Evolutionary conservation across 2,888 invertebrate genomes (phyloP).

Genomic region (Polyommatus iphigenia): DNA sequence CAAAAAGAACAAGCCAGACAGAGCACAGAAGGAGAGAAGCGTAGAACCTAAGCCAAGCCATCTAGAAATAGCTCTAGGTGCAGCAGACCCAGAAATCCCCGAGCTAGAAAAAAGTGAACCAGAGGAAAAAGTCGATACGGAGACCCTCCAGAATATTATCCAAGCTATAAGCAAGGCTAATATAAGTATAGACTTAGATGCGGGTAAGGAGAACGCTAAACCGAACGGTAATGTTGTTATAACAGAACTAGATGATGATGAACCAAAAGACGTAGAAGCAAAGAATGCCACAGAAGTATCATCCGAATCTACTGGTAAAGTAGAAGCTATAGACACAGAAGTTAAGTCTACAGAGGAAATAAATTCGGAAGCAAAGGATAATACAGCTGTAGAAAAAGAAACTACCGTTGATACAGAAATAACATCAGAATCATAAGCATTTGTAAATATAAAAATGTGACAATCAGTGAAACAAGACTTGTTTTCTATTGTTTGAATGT

Average conservation of each 20-base stretch:
- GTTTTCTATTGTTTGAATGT: constrained; percentile 25
- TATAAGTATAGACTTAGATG: constrained; percentile 60
- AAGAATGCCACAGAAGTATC: background rate
- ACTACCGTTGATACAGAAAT: constrained; percentile 21
- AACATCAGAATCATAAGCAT: background rate
- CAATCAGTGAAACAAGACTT: constrained; percentile 18
- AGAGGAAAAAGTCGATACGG: constrained; percentile 55
- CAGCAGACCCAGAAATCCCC: background rate
- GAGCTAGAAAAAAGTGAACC: constrained; percentile 39
- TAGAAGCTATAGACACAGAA: background rate
- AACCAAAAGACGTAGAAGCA: background rate
- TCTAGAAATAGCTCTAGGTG: background rate
- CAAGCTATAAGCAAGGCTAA: constrained; percentile 64
- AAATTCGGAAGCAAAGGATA: background rate
- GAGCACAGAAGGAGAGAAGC: constrained; percentile 50
- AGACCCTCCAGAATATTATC: constrained; percentile 61
- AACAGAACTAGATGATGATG: constrained; percentile 33
- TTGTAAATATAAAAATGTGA: constrained; percentile 26
- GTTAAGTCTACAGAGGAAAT: background rate
- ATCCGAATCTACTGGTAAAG: background rate
- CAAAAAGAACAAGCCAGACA: constrained; percentile 62
- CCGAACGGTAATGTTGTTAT: constrained; percentile 35
- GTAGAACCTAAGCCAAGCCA: constrained; percentile 43
- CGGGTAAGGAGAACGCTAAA: constrained; percentile 48
- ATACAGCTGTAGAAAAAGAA: constrained; percentile 15